These are phyloP conservation scores for Yasuhikotakia modesta DNA, from an alignment of 2,797 vertebrate genomes.

Conservation along the genomic window DNA sequence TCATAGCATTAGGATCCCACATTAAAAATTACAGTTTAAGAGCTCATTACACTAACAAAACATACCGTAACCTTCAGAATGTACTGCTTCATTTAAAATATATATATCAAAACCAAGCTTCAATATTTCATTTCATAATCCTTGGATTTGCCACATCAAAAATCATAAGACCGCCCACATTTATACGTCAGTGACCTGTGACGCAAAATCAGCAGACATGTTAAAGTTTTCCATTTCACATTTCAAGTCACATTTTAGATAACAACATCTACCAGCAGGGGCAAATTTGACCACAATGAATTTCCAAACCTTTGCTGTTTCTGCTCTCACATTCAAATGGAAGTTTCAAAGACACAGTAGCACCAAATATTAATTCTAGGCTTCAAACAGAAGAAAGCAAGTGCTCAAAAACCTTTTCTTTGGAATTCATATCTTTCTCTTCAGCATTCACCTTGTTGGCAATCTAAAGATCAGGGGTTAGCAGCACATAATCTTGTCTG, in stretches of 20 bases:
- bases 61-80: neutral
- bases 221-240: neutral
- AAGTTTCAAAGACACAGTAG: too few relatives aligned
- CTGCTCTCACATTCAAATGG: too few relatives aligned
- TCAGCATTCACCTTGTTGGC: neutral
- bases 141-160: neutral
- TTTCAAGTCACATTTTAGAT: neutral
- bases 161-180: neutral
- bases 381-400: too few relatives aligned
- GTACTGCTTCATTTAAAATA: neutral
- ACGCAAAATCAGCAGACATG: neutral
- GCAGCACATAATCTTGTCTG: neutral
- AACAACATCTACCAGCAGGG: neutral
- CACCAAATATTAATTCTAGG: too few relatives aligned
- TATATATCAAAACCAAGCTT: neutral
- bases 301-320: neutral
- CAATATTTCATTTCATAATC: neutral
- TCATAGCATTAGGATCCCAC: neutral
- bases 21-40: neutral
- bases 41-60: neutral
- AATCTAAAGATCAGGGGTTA: neutral
- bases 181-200: neutral
- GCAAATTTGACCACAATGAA: neutral
- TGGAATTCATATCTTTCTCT: neutral
- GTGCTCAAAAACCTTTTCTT: neutral